Percentiles rank a stretch among this genome's conserved stretches.
Evolutionary conservation across 1,140 invertebrate species (phyloP).

Genomic region (Drosophila subobscura): DNA sequence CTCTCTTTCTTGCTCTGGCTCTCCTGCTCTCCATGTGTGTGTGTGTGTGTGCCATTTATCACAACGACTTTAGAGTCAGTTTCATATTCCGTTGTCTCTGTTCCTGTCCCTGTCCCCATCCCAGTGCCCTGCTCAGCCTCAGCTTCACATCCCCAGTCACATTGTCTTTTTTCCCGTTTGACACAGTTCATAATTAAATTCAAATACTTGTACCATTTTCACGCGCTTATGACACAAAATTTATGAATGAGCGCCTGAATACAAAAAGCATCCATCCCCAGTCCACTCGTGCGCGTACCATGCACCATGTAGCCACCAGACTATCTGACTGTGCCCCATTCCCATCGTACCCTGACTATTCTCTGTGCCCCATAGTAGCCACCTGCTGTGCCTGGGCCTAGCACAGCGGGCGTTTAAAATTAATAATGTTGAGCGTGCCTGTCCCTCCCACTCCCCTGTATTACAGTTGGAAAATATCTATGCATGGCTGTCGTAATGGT

Average conservation of each 20-base stretch:
- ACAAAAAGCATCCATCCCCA: constrained; percentile 46
- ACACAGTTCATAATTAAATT: constrained; percentile 81
- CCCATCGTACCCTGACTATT: neutral
- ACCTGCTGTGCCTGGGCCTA: constrained; percentile 62
- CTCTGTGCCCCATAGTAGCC: constrained; percentile 31
- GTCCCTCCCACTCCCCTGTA: constrained; percentile 15
- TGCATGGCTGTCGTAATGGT: constrained; percentile 22
- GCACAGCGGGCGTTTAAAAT: constrained; percentile 77
- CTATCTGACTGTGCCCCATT: constrained; percentile 1
- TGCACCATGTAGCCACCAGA: neutral
- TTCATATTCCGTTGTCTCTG: neutral
- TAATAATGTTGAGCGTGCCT: constrained; percentile 68
- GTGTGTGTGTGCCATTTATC: constrained; percentile 64
- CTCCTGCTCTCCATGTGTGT: neutral
- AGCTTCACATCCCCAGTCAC: constrained; percentile 14
- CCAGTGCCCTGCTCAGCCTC: no score
- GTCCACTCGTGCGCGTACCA: neutral
- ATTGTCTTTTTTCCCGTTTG: constrained; percentile 65
- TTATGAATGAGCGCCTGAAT: constrained; percentile 69
- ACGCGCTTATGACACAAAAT: constrained; percentile 75
- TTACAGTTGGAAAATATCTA: constrained; percentile 40
- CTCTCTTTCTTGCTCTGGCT: constrained; percentile 5
- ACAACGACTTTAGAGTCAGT: constrained; percentile 59
- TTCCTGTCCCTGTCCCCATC: no score
- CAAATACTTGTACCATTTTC: constrained; percentile 79